phyloP scores from a whole-genome alignment of 1,140 invertebrate species.

The Vanessa atalanta region DNA sequence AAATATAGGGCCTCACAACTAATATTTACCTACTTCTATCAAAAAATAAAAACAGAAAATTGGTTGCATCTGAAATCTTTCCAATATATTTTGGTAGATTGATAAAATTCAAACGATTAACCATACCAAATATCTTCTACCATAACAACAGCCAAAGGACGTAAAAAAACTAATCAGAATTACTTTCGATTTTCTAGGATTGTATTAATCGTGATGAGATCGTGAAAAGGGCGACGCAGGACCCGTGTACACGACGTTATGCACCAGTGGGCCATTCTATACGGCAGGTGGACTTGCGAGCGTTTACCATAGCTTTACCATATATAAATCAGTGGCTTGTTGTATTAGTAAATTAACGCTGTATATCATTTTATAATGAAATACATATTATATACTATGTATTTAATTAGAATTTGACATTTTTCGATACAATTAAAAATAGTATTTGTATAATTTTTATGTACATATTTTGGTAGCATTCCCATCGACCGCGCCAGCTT shows the following conservation, averaged over 20 bases:
- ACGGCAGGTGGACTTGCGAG: constrained; percentile 59
- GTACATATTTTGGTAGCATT: too few relatives aligned
- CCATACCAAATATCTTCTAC: background rate
- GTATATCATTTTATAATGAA: background rate
- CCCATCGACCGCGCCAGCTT: too few relatives aligned
- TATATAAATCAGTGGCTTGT: background rate
- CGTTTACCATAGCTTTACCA: constrained; percentile 23
- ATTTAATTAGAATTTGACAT: background rate
- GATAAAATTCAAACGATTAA: too few relatives aligned
- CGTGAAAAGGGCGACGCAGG: constrained; percentile 15
- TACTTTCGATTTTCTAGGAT: background rate
- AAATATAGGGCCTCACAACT: too few relatives aligned
- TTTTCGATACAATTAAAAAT: too few relatives aligned
- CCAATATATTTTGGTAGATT: too few relatives aligned
- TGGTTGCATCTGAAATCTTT: too few relatives aligned
- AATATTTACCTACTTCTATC: too few relatives aligned
- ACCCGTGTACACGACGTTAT: constrained; percentile 55
- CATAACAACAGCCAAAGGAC: background rate
- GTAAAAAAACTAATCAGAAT: background rate
- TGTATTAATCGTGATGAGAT: constrained; percentile 49
- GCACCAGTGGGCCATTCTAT: constrained; percentile 62
- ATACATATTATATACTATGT: background rate
- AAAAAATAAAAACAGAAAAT: too few relatives aligned
- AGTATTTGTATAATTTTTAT: too few relatives aligned
- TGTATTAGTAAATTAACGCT: background rate